Evolutionary conservation across 2,113 vertebrate species (phyloP).

Genomic region (Phylloscopus whistleri): DNA sequence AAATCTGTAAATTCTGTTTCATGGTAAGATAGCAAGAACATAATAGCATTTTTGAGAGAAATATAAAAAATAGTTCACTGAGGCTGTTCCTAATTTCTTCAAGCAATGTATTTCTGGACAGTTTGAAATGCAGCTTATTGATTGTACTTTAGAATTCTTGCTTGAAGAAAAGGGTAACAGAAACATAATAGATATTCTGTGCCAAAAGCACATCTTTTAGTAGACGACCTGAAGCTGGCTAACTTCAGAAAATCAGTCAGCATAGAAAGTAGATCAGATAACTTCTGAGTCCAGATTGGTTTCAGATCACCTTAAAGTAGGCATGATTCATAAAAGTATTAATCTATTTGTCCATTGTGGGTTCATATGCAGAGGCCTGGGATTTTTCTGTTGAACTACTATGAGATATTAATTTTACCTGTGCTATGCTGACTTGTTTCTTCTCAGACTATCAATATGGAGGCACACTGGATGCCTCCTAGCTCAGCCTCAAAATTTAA

Average conservation of each 20-base stretch:
- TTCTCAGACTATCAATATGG: background rate
- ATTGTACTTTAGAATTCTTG: background rate
- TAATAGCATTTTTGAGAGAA: background rate
- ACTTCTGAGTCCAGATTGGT: background rate
- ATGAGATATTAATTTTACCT: background rate
- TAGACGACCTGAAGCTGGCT: background rate
- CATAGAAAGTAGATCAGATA: background rate
- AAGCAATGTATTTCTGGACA: background rate
- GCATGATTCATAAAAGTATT: background rate
- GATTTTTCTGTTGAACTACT: background rate
- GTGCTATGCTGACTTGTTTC: background rate
- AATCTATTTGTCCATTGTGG: background rate
- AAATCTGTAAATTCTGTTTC: background rate
- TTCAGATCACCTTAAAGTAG: background rate
- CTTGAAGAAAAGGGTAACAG: background rate
- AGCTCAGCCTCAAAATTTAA: background rate
- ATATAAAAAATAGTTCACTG: background rate
- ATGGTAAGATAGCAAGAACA: background rate
- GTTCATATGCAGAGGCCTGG: background rate
- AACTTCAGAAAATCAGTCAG: background rate
- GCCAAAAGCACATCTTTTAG: background rate
- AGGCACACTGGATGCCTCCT: background rate
- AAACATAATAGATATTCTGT: background rate
- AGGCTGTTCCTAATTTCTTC: background rate
- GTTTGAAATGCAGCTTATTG: background rate